phyloP scores from a whole-genome alignment of 2,113 vertebrate species.

The Patagioenas fasciata region DNA sequence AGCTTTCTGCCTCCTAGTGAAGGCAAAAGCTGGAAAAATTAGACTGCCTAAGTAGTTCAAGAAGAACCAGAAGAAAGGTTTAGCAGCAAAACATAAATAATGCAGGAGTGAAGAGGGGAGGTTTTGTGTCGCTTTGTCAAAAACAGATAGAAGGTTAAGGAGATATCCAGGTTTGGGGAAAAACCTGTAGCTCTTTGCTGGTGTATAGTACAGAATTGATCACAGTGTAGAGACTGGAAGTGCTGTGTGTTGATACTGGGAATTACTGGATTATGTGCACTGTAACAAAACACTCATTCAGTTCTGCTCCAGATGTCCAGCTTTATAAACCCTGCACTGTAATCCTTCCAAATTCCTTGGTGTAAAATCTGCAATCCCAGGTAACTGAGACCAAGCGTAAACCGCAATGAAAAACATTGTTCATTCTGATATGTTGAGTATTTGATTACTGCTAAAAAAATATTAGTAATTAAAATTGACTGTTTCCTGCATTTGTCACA shows the following conservation, averaged over 20 bases:
- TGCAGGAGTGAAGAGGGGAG: neutral
- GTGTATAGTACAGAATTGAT: neutral
- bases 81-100: neutral
- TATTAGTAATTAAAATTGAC: neutral
- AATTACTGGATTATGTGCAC: neutral
- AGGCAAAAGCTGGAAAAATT: neutral
- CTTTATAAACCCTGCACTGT: no score
- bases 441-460: neutral
- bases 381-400: neutral
- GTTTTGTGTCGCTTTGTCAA: neutral
- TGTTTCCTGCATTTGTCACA: neutral
- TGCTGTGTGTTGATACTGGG: neutral
- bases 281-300: rapidly evolving
- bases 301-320: neutral
- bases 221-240: rapidly evolving
- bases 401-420: neutral
- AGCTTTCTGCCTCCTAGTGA: neutral
- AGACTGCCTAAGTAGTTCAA: neutral
- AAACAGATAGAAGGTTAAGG: neutral
- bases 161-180: neutral
- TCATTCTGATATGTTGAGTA: neutral
- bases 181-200: neutral
- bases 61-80: neutral
- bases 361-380: neutral
- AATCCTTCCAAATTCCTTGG: neutral